A percentile compares a stretch with the other conserved stretches of the same genome.
Conservation (phyloP, 2,888 invertebrate species). For the Dicyrtoma fusca region DNA sequence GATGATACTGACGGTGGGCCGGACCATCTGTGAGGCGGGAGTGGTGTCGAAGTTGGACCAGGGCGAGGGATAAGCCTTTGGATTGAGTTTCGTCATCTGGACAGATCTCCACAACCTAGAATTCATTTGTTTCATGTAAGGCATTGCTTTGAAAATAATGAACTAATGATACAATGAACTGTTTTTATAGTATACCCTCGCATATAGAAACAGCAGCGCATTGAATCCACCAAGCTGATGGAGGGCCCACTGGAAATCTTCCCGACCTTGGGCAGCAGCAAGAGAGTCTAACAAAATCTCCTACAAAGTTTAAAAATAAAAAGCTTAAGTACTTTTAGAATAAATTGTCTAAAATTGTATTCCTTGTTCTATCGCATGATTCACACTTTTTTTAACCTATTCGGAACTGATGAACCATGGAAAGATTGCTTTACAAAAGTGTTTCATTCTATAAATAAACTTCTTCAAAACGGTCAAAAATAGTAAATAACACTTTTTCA, state of each 20-base stretch:
- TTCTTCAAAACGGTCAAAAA: too few relatives aligned
- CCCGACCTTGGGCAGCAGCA: conserved; percentile 47
- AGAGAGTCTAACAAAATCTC: conserved; percentile 49
- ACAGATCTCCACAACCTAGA: conserved; percentile 55
- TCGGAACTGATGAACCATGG: too few relatives aligned
- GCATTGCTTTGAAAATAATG: conserved; percentile 10
- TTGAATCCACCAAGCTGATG: conserved; percentile 56
- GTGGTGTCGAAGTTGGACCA: conserved; percentile 52
- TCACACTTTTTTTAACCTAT: too few relatives aligned
- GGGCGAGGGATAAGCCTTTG: conserved; percentile 50
- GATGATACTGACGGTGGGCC: conserved; percentile 47
- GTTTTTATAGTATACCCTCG: conserved; percentile 43
- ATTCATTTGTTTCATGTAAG: too few relatives aligned
- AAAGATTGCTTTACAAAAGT: too few relatives aligned
- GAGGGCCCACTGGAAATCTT: conserved; percentile 56
- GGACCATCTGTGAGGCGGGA: conserved; percentile 50
- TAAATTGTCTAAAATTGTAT: too few relatives aligned
- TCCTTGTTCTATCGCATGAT: too few relatives aligned
- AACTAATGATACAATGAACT: neutral
- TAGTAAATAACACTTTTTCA: too few relatives aligned
- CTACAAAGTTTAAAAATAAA: conserved; percentile 43
- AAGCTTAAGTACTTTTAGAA: too few relatives aligned
- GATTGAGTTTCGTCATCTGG: conserved; percentile 53
- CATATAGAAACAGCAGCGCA: conserved; percentile 52
- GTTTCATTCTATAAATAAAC: too few relatives aligned